These are phyloP conservation scores for Macropis europaea DNA, from an alignment of 2,888 invertebrate genomes.

Conservation along the genomic window DNA sequence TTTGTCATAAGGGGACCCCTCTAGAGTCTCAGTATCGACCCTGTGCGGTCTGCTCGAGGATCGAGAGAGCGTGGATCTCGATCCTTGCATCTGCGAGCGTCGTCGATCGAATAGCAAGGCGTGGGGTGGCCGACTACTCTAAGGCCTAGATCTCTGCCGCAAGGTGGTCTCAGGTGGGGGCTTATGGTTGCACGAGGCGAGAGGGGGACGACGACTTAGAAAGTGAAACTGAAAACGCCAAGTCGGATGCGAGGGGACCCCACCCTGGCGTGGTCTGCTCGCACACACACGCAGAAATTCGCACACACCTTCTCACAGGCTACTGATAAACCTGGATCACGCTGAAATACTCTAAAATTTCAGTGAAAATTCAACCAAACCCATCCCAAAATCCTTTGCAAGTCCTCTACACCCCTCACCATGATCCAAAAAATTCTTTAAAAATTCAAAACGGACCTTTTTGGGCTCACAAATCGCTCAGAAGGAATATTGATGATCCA, in stretches of 20 bases:
- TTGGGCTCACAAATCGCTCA: too few species aligned
- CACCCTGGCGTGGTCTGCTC: slow-evolving; percentile 77
- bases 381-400: too few species aligned
- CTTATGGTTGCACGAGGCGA: slow-evolving; percentile 38
- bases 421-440: too few species aligned
- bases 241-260: slow-evolving; percentile 77
- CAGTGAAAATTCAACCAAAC: too few species aligned
- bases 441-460: too few species aligned
- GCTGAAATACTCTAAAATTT: too few species aligned
- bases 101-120: slow-evolving; percentile 60
- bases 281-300: slow-evolving; percentile 34
- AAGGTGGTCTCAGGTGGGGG: slow-evolving; percentile 56
- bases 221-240: slow-evolving; percentile 80
- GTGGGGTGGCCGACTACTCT: slow-evolving; percentile 63
- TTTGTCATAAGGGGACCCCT: too few species aligned
- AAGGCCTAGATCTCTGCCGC: slow-evolving; percentile 62
- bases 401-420: too few species aligned
- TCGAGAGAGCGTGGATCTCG: slow-evolving; percentile 50
- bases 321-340: too few species aligned
- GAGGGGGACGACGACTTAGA: slow-evolving; percentile 75
- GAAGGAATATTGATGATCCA: too few species aligned
- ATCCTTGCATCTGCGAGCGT: slow-evolving; percentile 52
- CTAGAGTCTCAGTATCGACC: too few species aligned
- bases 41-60: too few species aligned
- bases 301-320: slow-evolving; percentile 17